These are phyloP conservation scores for Palythoa caribaeorum DNA, from an alignment of 92 coral and sea anemone genomes.

Conservation along the genomic window DNA sequence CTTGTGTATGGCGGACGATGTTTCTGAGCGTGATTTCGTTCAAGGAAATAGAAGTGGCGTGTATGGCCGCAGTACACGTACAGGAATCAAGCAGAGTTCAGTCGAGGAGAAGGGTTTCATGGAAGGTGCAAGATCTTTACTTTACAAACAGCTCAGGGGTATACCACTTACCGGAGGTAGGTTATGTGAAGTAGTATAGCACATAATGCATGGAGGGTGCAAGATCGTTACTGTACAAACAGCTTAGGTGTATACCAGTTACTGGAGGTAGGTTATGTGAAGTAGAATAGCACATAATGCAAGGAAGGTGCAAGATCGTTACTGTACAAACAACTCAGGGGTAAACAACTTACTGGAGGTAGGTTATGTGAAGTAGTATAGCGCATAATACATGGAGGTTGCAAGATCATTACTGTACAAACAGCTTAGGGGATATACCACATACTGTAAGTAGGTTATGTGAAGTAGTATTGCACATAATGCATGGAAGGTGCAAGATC, in stretches of 20 bases:
- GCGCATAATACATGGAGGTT: conserved; percentile 53
- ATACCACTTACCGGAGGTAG: conserved; percentile 79
- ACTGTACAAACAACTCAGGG: too few species aligned
- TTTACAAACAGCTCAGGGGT: conserved; percentile 87
- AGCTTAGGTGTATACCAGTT: neutral
- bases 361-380: neutral
- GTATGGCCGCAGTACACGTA: conserved; percentile 89
- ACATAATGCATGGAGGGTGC: too few species aligned
- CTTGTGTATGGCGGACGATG: conserved; percentile 80
- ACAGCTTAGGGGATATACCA: conserved; percentile 77
- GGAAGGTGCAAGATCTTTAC: conserved; percentile 74
- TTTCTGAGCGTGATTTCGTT: conserved; percentile 81
- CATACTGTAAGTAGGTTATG: conserved; percentile 71
- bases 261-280: neutral
- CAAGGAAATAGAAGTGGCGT: conserved; percentile 84
- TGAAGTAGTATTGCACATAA: neutral
- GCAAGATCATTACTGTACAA: conserved; percentile 81
- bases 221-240: too few species aligned
- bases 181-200: neutral
- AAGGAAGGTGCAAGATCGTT: too few species aligned
- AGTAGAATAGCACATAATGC: neutral
- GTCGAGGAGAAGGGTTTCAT: conserved; percentile 69
- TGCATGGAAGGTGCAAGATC: too few species aligned
- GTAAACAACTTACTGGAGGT: neutral
- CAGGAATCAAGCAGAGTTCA: conserved; percentile 68